These are phyloP conservation scores for Melitaea cinxia DNA, from an alignment of 1,140 invertebrate genomes.

Conservation along the genomic window DNA sequence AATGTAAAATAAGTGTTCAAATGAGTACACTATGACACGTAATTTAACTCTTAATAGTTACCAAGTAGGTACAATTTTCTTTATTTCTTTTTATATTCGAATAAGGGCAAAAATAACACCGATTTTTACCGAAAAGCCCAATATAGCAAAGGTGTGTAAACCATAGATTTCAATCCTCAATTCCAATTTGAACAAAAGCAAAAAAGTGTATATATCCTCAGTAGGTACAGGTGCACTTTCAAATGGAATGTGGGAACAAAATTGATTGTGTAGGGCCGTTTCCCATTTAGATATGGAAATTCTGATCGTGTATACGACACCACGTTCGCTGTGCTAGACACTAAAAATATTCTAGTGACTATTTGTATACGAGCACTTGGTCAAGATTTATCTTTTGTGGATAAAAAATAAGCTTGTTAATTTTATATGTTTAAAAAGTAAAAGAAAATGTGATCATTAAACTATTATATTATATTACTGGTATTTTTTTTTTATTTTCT, in stretches of 20 bases:
- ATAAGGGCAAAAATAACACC: background rate
- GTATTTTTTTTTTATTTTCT: background rate
- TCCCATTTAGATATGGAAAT: constrained; percentile 81
- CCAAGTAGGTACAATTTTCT: too few species aligned
- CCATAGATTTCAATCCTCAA: constrained; percentile 32
- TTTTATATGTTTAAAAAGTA: background rate
- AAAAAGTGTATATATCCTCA: constrained; percentile 59
- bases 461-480: too few species aligned
- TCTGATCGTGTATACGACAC: constrained; percentile 63
- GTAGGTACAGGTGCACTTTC: constrained; percentile 71
- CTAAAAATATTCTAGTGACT: constrained; percentile 55
- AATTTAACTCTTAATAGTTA: too few species aligned
- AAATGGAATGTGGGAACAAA: constrained; percentile 73
- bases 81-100: too few species aligned
- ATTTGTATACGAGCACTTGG: constrained; percentile 25
- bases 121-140: background rate
- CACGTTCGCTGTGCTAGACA: constrained; percentile 45
- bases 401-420: background rate
- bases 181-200: constrained; percentile 32
- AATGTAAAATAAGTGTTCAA: too few species aligned
- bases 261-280: constrained; percentile 76
- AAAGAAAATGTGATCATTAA: too few species aligned
- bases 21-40: too few species aligned
- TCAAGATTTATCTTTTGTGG: constrained; percentile 18
- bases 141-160: constrained; percentile 2